Conservation (phyloP, 2,113 vertebrate genomes). For the Sardina pilchardus region DNA sequence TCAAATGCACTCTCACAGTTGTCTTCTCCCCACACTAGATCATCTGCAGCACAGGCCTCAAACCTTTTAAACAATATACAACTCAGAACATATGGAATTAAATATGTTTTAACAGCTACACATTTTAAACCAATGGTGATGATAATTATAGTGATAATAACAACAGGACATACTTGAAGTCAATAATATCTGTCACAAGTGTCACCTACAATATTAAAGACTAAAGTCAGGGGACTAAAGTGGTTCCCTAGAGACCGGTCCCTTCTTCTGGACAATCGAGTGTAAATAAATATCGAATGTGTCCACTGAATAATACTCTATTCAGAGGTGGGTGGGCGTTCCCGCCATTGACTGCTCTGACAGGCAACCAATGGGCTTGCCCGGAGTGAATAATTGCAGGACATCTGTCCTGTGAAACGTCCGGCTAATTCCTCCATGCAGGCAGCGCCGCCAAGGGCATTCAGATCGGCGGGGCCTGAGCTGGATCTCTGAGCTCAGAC, state of each 20-base stretch:
- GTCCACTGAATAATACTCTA: slow-evolving; percentile 22
- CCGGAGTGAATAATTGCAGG: slow-evolving; percentile 47
- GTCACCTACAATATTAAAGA: background rate
- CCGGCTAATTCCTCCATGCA: slow-evolving; percentile 39
- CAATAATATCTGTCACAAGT: background rate
- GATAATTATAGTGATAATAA: background rate
- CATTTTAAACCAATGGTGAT: background rate
- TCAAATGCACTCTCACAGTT: no score
- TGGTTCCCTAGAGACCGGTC: background rate
- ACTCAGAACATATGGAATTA: background rate
- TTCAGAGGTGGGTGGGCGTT: slow-evolving; percentile 20
- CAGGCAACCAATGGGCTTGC: slow-evolving; percentile 42
- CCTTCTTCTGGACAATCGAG: slow-evolving; percentile 19
- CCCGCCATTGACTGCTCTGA: slow-evolving; percentile 35
- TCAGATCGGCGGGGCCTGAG: slow-evolving; percentile 38
- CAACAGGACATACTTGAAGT: background rate
- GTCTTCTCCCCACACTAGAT: no score
- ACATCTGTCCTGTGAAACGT: slow-evolving; percentile 57
- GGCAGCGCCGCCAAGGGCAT: slow-evolving; percentile 35
- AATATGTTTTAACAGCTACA: background rate
- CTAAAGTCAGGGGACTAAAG: background rate
- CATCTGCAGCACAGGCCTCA: no score
- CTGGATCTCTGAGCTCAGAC: slow-evolving; percentile 25
- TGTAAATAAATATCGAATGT: slow-evolving; percentile 30
- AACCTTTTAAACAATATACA: background rate